Percentiles rank a stretch among this genome's conserved stretches.
Conservation (phyloP, 2,888 invertebrate species). For the Papilio protenor region DNA sequence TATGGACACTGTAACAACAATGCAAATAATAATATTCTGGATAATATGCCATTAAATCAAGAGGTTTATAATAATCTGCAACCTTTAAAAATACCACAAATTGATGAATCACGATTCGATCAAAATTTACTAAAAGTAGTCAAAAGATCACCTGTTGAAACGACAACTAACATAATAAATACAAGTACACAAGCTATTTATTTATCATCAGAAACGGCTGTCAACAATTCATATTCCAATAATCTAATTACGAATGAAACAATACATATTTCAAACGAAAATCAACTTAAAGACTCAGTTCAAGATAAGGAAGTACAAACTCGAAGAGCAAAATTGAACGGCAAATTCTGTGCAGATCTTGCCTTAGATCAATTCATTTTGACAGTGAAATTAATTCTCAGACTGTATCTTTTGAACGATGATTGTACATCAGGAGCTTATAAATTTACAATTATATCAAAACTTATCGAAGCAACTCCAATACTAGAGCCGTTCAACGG, state of each 20-base stretch:
- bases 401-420: conserved; percentile 23
- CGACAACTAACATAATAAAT: not conserved
- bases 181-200: not conserved
- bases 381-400: conserved; percentile 24
- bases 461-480: conserved; percentile 21
- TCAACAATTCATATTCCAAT: not conserved
- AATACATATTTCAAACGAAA: not conserved
- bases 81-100: not conserved
- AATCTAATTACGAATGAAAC: not conserved
- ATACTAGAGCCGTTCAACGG: not conserved
- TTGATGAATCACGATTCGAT: not conserved
- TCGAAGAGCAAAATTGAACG: not conserved
- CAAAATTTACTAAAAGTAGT: not conserved
- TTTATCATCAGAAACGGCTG: not conserved
- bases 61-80: not conserved
- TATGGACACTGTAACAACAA: conserved; percentile 31
- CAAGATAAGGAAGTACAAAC: not conserved
- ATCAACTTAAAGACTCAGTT: not conserved
- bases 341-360: conserved; percentile 24
- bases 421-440: conserved; percentile 10
- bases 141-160: not conserved
- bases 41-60: not conserved
- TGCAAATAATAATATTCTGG: not conserved
- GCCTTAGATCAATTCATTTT: conserved; percentile 31
- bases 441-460: conserved; percentile 14